These are phyloP conservation scores for Pararge aegeria DNA, from an alignment of 1,140 invertebrate genomes.

Conservation along the genomic window DNA sequence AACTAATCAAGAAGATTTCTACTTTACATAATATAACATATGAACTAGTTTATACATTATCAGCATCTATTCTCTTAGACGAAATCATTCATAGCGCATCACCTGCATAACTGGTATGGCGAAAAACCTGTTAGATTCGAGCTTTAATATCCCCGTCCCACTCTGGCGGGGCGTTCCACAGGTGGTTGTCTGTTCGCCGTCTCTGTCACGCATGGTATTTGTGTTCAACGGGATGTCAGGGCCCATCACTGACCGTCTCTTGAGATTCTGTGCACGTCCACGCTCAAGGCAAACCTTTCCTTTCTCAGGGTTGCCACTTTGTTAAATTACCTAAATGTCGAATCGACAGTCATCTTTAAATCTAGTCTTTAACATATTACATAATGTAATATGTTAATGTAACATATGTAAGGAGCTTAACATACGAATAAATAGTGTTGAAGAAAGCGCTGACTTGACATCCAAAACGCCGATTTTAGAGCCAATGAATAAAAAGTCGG, in stretches of 20 bases:
- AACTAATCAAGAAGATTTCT: conserved; percentile 4
- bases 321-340: conserved; percentile 12
- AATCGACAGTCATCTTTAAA: no score
- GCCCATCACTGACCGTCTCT: conserved; percentile 28
- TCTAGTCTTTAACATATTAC: no score
- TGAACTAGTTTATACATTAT: conserved; percentile 5
- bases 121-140: conserved; percentile 29
- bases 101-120: conserved; percentile 27
- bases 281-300: conserved; percentile 36
- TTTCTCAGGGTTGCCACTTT: conserved; percentile 27
- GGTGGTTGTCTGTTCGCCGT: conserved; percentile 15
- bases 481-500: no score
- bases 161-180: conserved; percentile 7
- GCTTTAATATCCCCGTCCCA: conserved; percentile 19
- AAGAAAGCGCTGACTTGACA: no score
- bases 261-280: conserved; percentile 36
- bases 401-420: no score
- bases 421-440: no score
- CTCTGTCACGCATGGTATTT: conserved; percentile 38
- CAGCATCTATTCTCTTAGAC: conserved; percentile 20
- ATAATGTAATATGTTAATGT: no score
- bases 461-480: no score
- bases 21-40: background rate
- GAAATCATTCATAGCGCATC: conserved; percentile 29
- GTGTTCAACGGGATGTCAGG: conserved; percentile 43